These are phyloP conservation scores for Maniola jurtina DNA, from an alignment of 1,140 invertebrate species.

Conservation along the genomic window DNA sequence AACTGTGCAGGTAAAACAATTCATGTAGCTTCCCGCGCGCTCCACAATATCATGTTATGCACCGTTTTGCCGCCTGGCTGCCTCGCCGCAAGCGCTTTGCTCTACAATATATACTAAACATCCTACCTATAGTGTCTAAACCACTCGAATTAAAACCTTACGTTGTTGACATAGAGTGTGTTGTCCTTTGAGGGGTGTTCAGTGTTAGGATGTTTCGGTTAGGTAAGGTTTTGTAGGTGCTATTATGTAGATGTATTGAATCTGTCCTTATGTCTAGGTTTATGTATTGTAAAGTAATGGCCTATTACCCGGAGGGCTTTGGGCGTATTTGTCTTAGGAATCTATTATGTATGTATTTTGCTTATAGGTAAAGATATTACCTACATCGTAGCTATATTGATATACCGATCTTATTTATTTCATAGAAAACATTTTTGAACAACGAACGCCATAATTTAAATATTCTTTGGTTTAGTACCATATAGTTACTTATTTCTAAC, in stretches of 20 bases:
- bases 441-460: no score
- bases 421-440: no score
- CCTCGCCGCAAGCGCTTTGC: constrained; percentile 43
- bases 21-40: constrained; percentile 28
- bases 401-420: no score
- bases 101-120: background rate
- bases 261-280: constrained; percentile 27
- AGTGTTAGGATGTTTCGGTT: constrained; percentile 29
- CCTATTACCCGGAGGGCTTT: constrained; percentile 20
- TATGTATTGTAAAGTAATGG: constrained; percentile 36
- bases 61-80: constrained; percentile 59
- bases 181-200: constrained; percentile 10
- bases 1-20: constrained; percentile 53
- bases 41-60: constrained; percentile 66
- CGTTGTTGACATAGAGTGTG: background rate
- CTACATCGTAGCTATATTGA: no score
- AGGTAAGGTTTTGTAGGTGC: constrained; percentile 4
- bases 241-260: constrained; percentile 32
- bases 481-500: no score
- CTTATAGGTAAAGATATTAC: background rate
- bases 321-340: background rate
- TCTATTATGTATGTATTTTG: background rate
- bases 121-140: background rate
- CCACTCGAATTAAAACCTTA: constrained; percentile 23
- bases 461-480: no score